Evolutionary conservation across 2,797 vertebrate species (phyloP).

Genomic region (Masticophis lateralis): DNA sequence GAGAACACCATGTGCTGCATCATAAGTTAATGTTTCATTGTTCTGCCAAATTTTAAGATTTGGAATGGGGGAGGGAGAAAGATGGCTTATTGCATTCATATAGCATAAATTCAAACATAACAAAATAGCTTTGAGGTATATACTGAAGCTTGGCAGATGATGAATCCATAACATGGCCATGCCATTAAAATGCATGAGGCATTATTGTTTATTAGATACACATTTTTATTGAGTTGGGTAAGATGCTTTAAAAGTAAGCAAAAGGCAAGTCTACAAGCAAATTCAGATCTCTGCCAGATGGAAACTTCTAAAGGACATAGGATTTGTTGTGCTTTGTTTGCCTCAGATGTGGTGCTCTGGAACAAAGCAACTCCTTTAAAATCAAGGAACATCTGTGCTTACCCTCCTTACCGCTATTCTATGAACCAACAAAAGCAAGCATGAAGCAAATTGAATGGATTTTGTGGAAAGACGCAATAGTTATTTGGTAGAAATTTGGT

Average conservation of each 20-base stretch:
- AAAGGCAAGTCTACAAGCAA: conserved; percentile 24
- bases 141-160: conserved; percentile 39
- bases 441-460: conserved; percentile 7
- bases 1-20: not conserved
- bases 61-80: not conserved
- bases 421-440: conserved; percentile 3
- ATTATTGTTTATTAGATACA: conserved; percentile 31
- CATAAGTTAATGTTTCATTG: conserved; percentile 12
- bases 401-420: not conserved
- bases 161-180: conserved; percentile 21
- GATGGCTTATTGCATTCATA: conserved; percentile 30
- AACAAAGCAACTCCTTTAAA: not conserved
- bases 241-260: conserved; percentile 26
- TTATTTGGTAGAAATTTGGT: not conserved
- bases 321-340: not conserved
- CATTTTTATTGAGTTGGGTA: conserved; percentile 39
- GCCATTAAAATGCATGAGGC: conserved; percentile 28
- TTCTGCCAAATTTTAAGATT: conserved; percentile 19
- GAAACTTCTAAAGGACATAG: conserved; percentile 18
- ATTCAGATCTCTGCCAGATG: conserved; percentile 13
- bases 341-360: not conserved
- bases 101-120: conserved; percentile 22
- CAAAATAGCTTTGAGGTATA: conserved; percentile 16
- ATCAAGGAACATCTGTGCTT: conserved; percentile 15
- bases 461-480: not conserved